Base-by-base conservation (phyloP, 2,797 vertebrate species). In the Hybognathus amarus region DNA sequence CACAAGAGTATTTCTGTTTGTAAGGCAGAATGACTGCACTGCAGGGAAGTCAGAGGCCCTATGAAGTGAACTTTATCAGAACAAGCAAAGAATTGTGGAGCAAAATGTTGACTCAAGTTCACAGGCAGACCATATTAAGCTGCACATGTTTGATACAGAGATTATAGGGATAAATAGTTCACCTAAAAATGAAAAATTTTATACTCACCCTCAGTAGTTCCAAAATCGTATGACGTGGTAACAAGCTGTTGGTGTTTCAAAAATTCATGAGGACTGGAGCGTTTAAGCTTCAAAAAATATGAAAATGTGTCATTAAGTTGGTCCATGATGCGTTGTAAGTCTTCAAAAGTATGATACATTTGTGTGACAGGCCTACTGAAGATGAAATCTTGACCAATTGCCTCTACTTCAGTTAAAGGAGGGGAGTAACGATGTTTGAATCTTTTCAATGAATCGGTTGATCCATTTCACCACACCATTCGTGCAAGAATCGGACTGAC, bases 1-100 rank as follows among this genome's bases (percentile, higher is more conserved):
- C 61, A 77, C 83, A 85, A 66, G n/a, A 85, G 77, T 84, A 80
- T 83, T 88, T 77, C 70, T 83, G 69, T 89, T 83, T 75, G 5
- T 30, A 15, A 69, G 36, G 10, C 33, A 79, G 22, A 68, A 17
- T 8, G 64, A 38, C 30, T 40, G 36, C 8, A 40, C 40, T 54
- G n/a, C 22, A 79, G 33, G 8, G 27, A 47, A 20, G 70, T 74
- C 27, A 36, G 47, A 54, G 27, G 30, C 61, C 76, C 10, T 78
- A n/a, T n/a, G 11, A 74, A 54, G 11, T 74, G 76, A 77, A 47
- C 11, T 64, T 50, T 33, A 36, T 52, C 45, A 36, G 24, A 20
- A 79, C 22, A 68, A 50, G 30, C 47, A n/a, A 67, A 67, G 8
- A 15, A 18, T 33, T 47, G 61, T 78, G 27, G 3, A 66, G 6